Conservation (phyloP, 2,888 invertebrate genomes). For the Fragum sueziense region DNA sequence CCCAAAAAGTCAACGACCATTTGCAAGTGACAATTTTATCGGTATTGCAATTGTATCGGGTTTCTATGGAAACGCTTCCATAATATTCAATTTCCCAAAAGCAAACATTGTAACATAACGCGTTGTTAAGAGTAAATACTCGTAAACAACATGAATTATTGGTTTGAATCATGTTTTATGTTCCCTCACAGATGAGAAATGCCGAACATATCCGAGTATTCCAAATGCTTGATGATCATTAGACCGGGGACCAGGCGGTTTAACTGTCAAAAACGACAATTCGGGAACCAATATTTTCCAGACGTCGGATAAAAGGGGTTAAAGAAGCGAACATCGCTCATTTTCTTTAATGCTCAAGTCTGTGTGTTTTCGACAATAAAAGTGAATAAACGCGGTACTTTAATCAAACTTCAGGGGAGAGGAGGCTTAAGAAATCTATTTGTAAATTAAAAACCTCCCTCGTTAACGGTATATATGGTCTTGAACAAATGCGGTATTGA, state of each 20-base stretch:
- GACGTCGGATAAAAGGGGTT: slow-evolving; percentile 51
- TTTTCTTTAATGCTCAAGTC: slow-evolving; percentile 56
- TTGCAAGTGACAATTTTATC: slow-evolving; percentile 18
- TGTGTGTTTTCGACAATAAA: slow-evolving; percentile 60
- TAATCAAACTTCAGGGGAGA: slow-evolving; percentile 25
- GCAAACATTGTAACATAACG: slow-evolving; percentile 49
- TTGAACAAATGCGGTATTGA: slow-evolving; percentile 16
- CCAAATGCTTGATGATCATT: slow-evolving; percentile 25
- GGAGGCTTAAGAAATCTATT: slow-evolving; percentile 50
- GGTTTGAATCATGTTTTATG: slow-evolving; percentile 57
- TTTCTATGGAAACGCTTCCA: slow-evolving; percentile 16
- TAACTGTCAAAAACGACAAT: slow-evolving; percentile 22
- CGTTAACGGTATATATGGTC: slow-evolving; percentile 48
- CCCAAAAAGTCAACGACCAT: background rate
- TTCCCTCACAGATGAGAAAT: slow-evolving; percentile 50
- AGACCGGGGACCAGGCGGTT: slow-evolving; percentile 16
- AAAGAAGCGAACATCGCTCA: slow-evolving; percentile 51
- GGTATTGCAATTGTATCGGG: slow-evolving; percentile 12
- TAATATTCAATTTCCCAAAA: slow-evolving; percentile 23
- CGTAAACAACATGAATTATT: slow-evolving; percentile 55
- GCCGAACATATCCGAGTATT: slow-evolving; percentile 38
- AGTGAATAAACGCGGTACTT: slow-evolving; percentile 48
- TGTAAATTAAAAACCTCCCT: slow-evolving; percentile 52
- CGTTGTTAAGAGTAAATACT: slow-evolving; percentile 51
- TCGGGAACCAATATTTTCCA: slow-evolving; percentile 20